Base-by-base conservation (phyloP, 1,140 invertebrate genomes). In the Pseudomyrmex pallidus region DNA sequence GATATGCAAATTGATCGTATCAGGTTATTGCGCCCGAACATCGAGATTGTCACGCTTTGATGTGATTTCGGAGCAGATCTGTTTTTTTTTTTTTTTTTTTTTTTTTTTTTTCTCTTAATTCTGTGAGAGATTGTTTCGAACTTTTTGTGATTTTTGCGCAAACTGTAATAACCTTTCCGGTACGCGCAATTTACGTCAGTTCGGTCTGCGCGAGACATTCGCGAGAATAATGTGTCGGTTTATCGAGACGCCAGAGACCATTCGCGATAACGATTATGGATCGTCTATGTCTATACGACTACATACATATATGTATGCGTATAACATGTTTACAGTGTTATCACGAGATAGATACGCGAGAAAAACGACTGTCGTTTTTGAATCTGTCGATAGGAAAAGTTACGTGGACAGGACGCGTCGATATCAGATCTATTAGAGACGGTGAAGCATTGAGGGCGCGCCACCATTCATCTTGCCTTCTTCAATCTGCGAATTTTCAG, bases 1-100 rank as follows among this genome's bases (percentile, higher is more conserved):
- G 72, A 86, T 85, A 86, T 86, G 83, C 83, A 86, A 86, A 86
- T 68, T 44, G 73, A 12, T 3, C 50, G 35, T 84, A 86, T 78
- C 22, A 78, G 85, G 83, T 86, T 85, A 85, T 86, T 84, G 85
- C 5, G 35, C 15, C 22, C 48, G 62, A 8, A 46, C 10, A 57
- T n/a, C 64, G 83, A 70, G 74, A 80, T 78, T 72, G 63, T 76
- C 62, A 67, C 61, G 70, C 15, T 17, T 74, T 10, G n/a, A 9
- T 4, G 56, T 48, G 46, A 74, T 63, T 46, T 59, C 56, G 56
- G 5, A 15, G 35, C 15, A 17, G 13, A 61, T 63, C 56, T 46
- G 20, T 9, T 13, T 15, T 25, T n/a, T 67, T 59, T 46, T 35
- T 54, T 44, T 25, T 46, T 48, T 13, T 62, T 62, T 48, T 59